These are phyloP conservation scores for Xenus cinereus DNA, from an alignment of 2,113 vertebrate species.

Conservation along the genomic window DNA sequence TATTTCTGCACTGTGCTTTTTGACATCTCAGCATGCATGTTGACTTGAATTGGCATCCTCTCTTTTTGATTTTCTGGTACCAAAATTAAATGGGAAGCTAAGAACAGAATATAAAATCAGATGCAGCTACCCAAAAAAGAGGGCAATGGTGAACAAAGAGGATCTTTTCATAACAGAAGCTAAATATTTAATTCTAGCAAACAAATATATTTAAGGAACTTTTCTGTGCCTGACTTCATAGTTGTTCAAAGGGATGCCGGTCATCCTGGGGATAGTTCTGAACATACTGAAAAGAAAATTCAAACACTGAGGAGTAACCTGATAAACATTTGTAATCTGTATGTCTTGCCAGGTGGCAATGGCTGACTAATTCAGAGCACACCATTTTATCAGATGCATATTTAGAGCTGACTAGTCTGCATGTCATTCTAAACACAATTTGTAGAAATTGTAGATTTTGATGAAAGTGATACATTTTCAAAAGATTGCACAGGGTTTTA, in stretches of 20 bases:
- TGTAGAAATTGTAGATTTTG: not conserved
- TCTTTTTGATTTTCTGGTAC: constrained; percentile 19
- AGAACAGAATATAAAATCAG: not conserved
- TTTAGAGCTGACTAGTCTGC: not conserved
- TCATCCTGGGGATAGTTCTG: not conserved
- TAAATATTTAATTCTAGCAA: constrained; percentile 9
- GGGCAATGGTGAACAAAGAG: not conserved
- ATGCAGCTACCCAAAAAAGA: not conserved
- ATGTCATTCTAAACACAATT: not conserved
- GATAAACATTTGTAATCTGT: not conserved
- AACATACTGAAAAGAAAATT: not conserved
- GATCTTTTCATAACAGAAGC: not conserved
- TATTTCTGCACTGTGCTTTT: constrained; percentile 12
- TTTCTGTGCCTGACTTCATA: not conserved
- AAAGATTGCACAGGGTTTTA: not conserved
- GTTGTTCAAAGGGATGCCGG: not conserved
- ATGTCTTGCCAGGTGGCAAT: not conserved
- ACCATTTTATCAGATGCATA: not conserved
- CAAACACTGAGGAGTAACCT: not conserved
- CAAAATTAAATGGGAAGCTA: constrained; percentile 16
- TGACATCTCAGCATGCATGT: constrained; percentile 13
- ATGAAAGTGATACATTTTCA: not conserved
- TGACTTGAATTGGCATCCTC: not conserved
- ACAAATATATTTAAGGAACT: not conserved
- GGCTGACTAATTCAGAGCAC: not conserved